A percentile compares a stretch with the other conserved stretches of the same genome.
phyloP scores from a whole-genome alignment of 2,888 invertebrate genomes.

The Elysia crispata region DNA sequence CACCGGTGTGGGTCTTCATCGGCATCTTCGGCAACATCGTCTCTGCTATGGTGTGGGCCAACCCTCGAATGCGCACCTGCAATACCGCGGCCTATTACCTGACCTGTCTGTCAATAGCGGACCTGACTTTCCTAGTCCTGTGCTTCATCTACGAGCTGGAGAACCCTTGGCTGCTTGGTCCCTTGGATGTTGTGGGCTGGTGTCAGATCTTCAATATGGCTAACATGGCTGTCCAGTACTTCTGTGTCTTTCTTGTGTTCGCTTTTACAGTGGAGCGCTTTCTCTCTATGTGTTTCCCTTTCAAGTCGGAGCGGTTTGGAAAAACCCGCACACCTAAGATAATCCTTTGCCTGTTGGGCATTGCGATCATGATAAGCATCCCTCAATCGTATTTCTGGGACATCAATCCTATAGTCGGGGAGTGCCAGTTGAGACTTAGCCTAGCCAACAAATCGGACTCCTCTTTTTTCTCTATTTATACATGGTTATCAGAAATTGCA shows the following conservation, averaged over 20 bases:
- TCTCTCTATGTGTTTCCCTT: slow-evolving; percentile 70
- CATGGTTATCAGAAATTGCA: slow-evolving; percentile 64
- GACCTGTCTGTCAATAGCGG: slow-evolving; percentile 70
- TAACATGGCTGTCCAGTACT: slow-evolving; percentile 72
- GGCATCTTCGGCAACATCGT: slow-evolving; percentile 73
- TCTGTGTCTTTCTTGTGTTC: slow-evolving; percentile 73
- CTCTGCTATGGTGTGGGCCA: slow-evolving; percentile 73
- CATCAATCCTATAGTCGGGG: slow-evolving; percentile 55
- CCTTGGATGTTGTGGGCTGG: slow-evolving; percentile 60
- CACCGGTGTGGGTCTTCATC: slow-evolving; percentile 73
- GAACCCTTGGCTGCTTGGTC: slow-evolving; percentile 69
- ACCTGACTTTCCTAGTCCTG: slow-evolving; percentile 68
- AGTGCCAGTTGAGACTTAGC: slow-evolving; percentile 52
- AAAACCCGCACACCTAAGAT: slow-evolving; percentile 67
- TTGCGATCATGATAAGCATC: slow-evolving; percentile 59
- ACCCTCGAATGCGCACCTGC: slow-evolving; percentile 68
- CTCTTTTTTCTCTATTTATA: slow-evolving; percentile 62
- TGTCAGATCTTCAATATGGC: slow-evolving; percentile 72
- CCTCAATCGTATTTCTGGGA: slow-evolving; percentile 74
- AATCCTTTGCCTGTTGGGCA: slow-evolving; percentile 59
- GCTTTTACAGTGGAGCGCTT: slow-evolving; percentile 75
- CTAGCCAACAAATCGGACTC: slow-evolving; percentile 45
- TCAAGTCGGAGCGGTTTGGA: slow-evolving; percentile 70
- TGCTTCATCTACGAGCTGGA: slow-evolving; percentile 73
- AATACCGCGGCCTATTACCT: slow-evolving; percentile 75